Base-by-base conservation (phyloP, 1,140 invertebrate genomes). In the Atta cephalotes region DNA sequence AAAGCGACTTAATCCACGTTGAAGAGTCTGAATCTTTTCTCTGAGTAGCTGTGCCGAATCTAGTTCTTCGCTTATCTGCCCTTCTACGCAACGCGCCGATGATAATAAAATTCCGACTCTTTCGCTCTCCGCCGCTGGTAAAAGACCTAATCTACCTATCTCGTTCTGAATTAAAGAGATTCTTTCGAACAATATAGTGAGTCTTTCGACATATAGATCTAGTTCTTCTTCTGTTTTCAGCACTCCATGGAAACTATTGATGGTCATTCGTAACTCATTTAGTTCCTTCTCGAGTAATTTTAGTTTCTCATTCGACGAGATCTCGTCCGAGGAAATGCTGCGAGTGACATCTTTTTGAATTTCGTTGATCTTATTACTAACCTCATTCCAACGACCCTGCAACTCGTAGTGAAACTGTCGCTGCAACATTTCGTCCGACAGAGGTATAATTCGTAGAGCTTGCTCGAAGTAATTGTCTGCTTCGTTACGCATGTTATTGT, bases 151-250 rank as follows among this genome's bases (percentile, higher is more conserved):
- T 86, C 96, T 95, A 5, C 97, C 97, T n/a, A 98, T 93, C 90
- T 98, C 97, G 90, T 98, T 97, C 93, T 97, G 97, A 89, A 98
- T 97, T 18, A 96, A 96, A 53, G 96, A 96, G 1, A 98, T 96
- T n/a, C 97, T 96, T 2, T 96, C 96, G 31, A 96, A 97, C 87
- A 98, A 95, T 1, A 98, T 97, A 92, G 98, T 97, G 16, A 98
- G 94, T 72, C 97, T 95, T 93, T 98, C 97, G 28, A 98, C 96
- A 90, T 98, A 98, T 1, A 98, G 93, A 87, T 97, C 97, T 4
- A 98, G 95, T 92, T 98, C 97, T 87, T 98, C 97, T 88, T 98
- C 97, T 28, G 96, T 98, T 91, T 97, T 98, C 18, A 98, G 97
- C 0, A 98, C 96, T 0, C 97, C 97, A 92, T 97, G 97, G 70